These are phyloP conservation scores for Chelidonichthys spinosus DNA, from an alignment of 2,797 vertebrate species.

Conservation along the genomic window DNA sequence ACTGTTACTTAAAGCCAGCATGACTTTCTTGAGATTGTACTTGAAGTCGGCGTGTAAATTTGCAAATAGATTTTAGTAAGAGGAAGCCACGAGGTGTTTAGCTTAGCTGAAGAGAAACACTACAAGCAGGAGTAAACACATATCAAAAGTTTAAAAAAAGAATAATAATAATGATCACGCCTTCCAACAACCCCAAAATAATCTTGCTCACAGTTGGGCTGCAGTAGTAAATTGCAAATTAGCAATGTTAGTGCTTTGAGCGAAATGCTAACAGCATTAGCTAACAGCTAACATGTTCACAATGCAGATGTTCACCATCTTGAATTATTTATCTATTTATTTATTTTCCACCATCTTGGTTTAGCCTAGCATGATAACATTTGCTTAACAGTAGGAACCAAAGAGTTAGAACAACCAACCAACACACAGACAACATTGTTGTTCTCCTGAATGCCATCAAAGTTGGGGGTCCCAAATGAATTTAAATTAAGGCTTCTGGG, in stretches of 20 bases:
- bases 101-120: not conserved
- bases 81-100: slow-evolving; percentile 2
- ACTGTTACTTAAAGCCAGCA: not conserved
- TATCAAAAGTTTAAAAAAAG: not conserved
- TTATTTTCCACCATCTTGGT: not conserved
- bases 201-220: not conserved
- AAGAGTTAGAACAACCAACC: not conserved
- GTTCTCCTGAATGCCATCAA: too few relatives aligned
- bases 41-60: slow-evolving; percentile 8
- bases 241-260: not conserved
- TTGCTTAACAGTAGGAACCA: not conserved
- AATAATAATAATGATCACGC: not conserved
- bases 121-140: not conserved
- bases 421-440: too few relatives aligned
- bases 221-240: not conserved
- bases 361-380: not conserved
- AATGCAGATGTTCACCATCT: not conserved
- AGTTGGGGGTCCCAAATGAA: too few relatives aligned
- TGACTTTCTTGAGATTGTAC: slow-evolving; percentile 15
- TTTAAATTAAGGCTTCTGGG: too few relatives aligned
- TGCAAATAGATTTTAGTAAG: not conserved
- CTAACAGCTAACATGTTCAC: not conserved
- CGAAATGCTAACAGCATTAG: not conserved
- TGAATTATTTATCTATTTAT: not conserved
- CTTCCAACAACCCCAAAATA: not conserved